A percentile compares a stretch with the other conserved stretches of the same genome.
These are phyloP conservation scores for Polia nebulosa DNA, from an alignment of 2,888 invertebrate genomes.

Conservation along the genomic window DNA sequence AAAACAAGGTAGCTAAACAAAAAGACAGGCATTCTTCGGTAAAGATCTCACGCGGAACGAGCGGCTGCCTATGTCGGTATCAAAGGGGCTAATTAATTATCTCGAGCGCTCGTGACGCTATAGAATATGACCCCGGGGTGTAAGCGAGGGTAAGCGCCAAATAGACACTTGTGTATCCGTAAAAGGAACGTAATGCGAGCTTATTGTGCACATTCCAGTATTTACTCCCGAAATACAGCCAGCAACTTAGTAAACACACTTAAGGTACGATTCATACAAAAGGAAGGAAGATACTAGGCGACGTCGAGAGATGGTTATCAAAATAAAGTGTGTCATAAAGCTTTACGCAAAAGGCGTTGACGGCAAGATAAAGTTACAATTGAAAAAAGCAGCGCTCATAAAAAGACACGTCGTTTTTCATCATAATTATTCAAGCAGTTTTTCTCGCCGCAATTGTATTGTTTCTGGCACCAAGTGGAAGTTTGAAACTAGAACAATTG, in stretches of 20 bases:
- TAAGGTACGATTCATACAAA: slow-evolving; percentile 27
- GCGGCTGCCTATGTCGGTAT: slow-evolving; percentile 68
- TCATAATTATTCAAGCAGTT: slow-evolving; percentile 46
- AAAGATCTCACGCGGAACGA: slow-evolving; percentile 63
- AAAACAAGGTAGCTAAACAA: slow-evolving; percentile 67
- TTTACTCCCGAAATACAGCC: slow-evolving; percentile 44
- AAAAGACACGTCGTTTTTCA: slow-evolving; percentile 47
- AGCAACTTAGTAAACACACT: slow-evolving; percentile 27
- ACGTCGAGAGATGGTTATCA: slow-evolving; percentile 57
- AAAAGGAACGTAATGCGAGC: slow-evolving; percentile 58
- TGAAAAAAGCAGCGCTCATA: slow-evolving; percentile 55
- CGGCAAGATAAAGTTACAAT: slow-evolving; percentile 53
- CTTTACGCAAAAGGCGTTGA: slow-evolving; percentile 54
- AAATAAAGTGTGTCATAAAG: slow-evolving; percentile 62
- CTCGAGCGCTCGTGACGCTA: slow-evolving; percentile 74
- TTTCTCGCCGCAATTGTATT: slow-evolving; percentile 49
- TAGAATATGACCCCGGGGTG: slow-evolving; percentile 73
- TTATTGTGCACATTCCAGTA: slow-evolving; percentile 55
- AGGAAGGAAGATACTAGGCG: slow-evolving; percentile 28
- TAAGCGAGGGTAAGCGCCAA: slow-evolving; percentile 67
- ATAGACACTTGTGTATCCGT: slow-evolving; percentile 63
- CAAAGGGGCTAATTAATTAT: slow-evolving; percentile 86
- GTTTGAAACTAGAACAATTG: slow-evolving; percentile 63
- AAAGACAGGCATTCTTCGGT: slow-evolving; percentile 72
- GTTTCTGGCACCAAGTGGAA: slow-evolving; percentile 53